A percentile compares a stretch with the other conserved stretches of the same genome.
Conservation (phyloP, 2,113 vertebrate species). For the Tichodroma muraria region DNA sequence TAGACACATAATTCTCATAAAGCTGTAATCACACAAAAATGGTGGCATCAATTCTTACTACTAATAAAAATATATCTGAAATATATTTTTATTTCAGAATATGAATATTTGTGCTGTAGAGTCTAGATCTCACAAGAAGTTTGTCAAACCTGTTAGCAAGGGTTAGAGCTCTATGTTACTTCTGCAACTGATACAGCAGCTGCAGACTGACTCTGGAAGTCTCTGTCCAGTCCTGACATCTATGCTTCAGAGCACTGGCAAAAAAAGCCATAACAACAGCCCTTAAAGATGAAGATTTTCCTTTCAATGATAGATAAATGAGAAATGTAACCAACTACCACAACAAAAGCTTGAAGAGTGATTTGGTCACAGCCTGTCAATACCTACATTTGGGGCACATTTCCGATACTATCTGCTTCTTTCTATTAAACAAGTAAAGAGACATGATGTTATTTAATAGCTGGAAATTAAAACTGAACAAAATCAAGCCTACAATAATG, state of each 20-base stretch:
- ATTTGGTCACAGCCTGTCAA: neutral
- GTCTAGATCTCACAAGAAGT: neutral
- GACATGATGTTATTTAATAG: neutral
- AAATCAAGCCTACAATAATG: neutral
- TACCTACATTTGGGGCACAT: neutral
- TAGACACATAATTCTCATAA: neutral
- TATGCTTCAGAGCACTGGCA: neutral
- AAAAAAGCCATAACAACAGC: rapidly evolving
- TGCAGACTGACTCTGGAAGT: neutral
- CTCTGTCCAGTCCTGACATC: neutral
- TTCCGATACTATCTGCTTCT: neutral
- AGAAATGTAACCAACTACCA: neutral
- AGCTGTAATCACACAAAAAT: neutral
- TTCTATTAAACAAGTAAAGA: neutral
- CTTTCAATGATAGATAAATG: neutral
- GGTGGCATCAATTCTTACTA: neutral
- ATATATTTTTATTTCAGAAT: neutral
- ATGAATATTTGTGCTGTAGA: neutral
- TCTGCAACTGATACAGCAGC: neutral
- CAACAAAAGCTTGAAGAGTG: neutral
- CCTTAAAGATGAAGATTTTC: neutral
- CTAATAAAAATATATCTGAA: neutral
- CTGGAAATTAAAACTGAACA: neutral
- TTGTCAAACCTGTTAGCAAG: neutral
- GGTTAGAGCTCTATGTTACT: neutral